Conservation (phyloP, 2,797 vertebrate species). For the Poecile montanus region DNA sequence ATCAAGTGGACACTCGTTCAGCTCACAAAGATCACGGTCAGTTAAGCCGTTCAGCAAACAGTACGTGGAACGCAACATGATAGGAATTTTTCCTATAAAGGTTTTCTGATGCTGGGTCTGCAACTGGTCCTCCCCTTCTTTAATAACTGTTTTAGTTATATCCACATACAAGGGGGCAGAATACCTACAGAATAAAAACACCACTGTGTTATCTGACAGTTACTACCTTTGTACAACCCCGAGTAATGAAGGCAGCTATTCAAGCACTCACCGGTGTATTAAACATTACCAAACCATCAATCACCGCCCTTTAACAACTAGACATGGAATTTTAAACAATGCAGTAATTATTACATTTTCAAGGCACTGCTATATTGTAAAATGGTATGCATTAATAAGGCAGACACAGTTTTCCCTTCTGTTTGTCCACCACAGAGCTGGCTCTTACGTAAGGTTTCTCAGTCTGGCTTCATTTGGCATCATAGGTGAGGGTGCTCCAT, state of each 20-base stretch:
- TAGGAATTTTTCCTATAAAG: slow-evolving; percentile 98
- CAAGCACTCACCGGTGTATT: neutral
- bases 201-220: neutral
- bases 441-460: slow-evolving; percentile 93
- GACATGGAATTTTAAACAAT: neutral
- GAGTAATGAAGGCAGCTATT: neutral
- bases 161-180: slow-evolving; percentile 97
- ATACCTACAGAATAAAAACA: slow-evolving; percentile 81
- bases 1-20: slow-evolving; percentile 97
- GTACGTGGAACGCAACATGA: slow-evolving; percentile 98
- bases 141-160: slow-evolving; percentile 98
- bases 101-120: slow-evolving; percentile 99
- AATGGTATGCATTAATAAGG: neutral
- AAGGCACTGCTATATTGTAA: neutral
- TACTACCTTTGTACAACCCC: neutral
- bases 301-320: neutral
- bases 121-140: slow-evolving; percentile 95
- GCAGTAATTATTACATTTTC: neutral
- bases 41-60: slow-evolving; percentile 94
- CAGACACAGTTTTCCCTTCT: neutral
- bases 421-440: neutral
- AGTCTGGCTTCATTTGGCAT: slow-evolving; percentile 98
- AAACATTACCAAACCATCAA: neutral
- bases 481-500: slow-evolving; percentile 97
- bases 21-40: slow-evolving; percentile 94